These are phyloP conservation scores for Leptobrachium ailaonicum DNA, from an alignment of 2,113 vertebrate species.

Conservation along the genomic window DNA sequence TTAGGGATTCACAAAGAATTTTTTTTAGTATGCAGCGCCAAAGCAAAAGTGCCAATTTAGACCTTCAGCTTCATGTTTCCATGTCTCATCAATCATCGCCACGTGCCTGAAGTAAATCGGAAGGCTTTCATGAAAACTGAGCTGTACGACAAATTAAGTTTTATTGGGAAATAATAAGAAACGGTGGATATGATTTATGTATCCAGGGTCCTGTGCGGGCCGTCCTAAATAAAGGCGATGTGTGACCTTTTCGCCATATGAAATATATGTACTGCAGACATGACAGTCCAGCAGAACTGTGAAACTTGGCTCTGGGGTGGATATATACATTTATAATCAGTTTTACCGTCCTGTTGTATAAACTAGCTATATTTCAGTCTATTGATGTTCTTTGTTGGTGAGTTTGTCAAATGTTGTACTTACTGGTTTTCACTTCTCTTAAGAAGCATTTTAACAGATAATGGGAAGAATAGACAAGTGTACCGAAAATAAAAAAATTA, in stretches of 20 bases:
- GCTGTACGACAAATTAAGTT: conserved; percentile 11
- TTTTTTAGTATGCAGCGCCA: neutral
- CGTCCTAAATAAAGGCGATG: neutral
- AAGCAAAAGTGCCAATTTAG: neutral
- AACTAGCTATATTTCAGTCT: too few relatives aligned
- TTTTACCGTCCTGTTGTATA: too few relatives aligned
- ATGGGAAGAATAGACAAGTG: too few relatives aligned
- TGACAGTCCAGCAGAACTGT: conserved; percentile 12
- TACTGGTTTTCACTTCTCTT: too few relatives aligned
- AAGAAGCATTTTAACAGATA: too few relatives aligned
- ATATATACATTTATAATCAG: neutral
- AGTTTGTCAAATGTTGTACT: too few relatives aligned
- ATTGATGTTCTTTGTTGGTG: too few relatives aligned
- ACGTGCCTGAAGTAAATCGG: neutral
- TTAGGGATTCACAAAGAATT: too few relatives aligned
- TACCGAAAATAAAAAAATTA: too few relatives aligned
- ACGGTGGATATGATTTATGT: conserved; percentile 32
- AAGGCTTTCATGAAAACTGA: conserved; percentile 6
- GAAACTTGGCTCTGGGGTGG: neutral
- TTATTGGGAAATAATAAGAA: conserved; percentile 43
- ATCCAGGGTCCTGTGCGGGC: neutral
- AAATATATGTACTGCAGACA: conserved; percentile 8
- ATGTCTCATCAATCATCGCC: conserved; percentile 8
- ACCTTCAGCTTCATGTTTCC: neutral
- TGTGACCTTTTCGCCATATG: conserved; percentile 29